Evolutionary conservation across 1,140 invertebrate genomes (phyloP).

Genomic region (Popillia japonica): DNA sequence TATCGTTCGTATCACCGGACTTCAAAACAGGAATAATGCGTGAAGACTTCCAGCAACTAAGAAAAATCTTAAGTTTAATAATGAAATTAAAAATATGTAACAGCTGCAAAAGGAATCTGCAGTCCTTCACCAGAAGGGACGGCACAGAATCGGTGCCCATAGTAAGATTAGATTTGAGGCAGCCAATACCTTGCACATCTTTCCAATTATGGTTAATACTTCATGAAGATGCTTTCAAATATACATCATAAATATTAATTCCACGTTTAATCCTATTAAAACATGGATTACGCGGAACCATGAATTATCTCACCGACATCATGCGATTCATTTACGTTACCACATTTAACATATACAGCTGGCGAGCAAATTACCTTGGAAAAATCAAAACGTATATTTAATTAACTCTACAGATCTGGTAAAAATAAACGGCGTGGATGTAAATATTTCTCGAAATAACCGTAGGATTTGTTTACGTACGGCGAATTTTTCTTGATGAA

Average conservation of each 20-base stretch:
- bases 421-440: background rate
- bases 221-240: too few relatives aligned
- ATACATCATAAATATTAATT: background rate
- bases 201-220: too few relatives aligned
- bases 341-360: background rate
- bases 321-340: background rate
- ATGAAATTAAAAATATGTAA: too few relatives aligned
- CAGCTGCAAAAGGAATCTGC: too few relatives aligned
- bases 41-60: too few relatives aligned
- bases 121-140: too few relatives aligned
- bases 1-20: too few relatives aligned
- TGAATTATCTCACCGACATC: background rate
- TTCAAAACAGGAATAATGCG: too few relatives aligned
- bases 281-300: background rate
- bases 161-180: too few relatives aligned
- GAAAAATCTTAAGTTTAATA: too few relatives aligned
- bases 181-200: too few relatives aligned
- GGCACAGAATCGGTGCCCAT: too few relatives aligned
- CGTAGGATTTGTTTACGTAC: background rate
- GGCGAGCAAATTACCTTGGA: background rate
- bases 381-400: background rate
- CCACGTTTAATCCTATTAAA: background rate
- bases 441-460: slow-evolving; percentile 19
- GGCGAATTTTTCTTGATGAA: slow-evolving; percentile 1
- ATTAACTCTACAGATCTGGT: background rate